phyloP scores from a whole-genome alignment of 2,888 invertebrate genomes.

The Synergus umbraculus region DNA sequence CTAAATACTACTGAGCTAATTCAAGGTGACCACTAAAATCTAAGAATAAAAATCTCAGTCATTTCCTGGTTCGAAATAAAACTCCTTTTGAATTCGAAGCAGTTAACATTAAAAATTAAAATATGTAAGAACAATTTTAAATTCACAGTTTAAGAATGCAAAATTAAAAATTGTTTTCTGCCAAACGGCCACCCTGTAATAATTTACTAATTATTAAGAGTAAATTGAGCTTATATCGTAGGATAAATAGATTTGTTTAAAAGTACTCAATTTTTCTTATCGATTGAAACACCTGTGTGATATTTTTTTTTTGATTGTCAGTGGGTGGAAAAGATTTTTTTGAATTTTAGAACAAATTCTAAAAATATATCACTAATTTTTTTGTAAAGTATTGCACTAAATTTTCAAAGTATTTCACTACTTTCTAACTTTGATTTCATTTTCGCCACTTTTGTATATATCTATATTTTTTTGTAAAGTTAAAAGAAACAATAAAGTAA shows the following conservation, averaged over 20 bases:
- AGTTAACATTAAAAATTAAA: too few species aligned
- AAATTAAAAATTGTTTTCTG: too few species aligned
- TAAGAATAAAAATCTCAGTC: too few species aligned
- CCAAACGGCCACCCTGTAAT: too few species aligned
- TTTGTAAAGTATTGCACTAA: neutral
- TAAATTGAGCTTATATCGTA: neutral
- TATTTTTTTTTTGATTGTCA: neutral
- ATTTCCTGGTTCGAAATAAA: too few species aligned
- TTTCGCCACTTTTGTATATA: neutral
- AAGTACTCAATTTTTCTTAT: neutral
- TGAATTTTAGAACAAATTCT: neutral
- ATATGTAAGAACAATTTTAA: too few species aligned
- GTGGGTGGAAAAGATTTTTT: neutral
- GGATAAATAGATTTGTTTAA: neutral
- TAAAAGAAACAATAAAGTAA: too few species aligned
- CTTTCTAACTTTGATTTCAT: neutral
- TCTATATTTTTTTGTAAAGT: too few species aligned
- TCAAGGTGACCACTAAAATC: neutral
- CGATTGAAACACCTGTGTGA: neutral
- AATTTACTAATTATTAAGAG: neutral
- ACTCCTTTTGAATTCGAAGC: too few species aligned
- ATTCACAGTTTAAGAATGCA: too few species aligned
- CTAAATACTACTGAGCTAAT: neutral
- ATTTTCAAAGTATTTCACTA: neutral
- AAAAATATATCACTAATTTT: neutral